A percentile compares a stretch with the other conserved stretches of the same genome.
phyloP scores from a whole-genome alignment of 2,888 invertebrate genomes.

The Nephrotoma flavescens region DNA sequence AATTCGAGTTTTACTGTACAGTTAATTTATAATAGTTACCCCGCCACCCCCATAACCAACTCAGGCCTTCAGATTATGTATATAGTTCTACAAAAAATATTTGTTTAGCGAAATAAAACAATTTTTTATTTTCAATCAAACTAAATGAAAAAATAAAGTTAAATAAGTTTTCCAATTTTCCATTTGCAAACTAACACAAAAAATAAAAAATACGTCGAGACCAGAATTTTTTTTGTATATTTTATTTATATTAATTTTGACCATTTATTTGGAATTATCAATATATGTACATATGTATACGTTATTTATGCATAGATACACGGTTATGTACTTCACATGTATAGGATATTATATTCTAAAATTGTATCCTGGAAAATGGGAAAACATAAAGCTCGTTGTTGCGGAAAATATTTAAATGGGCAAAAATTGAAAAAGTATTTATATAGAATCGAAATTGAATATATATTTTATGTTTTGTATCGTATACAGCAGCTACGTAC shows the following conservation, averaged over 20 bases:
- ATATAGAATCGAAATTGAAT: neutral
- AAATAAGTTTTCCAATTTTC: neutral
- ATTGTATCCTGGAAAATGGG: neutral
- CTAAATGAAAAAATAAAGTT: neutral
- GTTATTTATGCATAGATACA: neutral
- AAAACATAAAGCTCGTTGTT: neutral
- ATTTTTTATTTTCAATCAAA: neutral
- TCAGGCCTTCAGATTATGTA: neutral
- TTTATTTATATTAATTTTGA: neutral
- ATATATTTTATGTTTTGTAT: neutral
- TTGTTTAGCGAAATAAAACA: neutral
- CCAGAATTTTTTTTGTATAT: neutral
- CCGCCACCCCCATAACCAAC: neutral
- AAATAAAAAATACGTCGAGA: neutral
- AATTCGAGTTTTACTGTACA: neutral
- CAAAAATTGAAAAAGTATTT: neutral
- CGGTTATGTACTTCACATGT: too few species aligned
- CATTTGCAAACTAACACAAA: neutral
- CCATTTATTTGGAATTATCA: neutral
- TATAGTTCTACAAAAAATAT: neutral
- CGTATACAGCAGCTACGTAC: neutral
- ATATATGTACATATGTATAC: neutral
- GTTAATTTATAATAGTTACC: neutral
- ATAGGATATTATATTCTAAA: neutral
- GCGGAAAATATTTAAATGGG: neutral